Conservation (phyloP, 2,888 invertebrate species). For the Galerucella calmariensis region DNA sequence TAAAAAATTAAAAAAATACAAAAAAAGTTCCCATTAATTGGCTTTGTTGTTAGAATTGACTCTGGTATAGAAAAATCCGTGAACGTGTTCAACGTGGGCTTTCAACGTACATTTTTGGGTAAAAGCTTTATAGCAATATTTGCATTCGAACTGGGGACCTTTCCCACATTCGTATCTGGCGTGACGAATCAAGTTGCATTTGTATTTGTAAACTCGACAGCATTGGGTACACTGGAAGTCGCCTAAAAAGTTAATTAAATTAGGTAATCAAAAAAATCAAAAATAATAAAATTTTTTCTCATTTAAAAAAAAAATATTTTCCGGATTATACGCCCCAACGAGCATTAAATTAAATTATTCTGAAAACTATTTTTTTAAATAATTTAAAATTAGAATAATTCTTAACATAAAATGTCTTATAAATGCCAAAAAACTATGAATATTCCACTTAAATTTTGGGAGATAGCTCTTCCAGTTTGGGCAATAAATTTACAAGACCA, state of each 20-base stretch:
- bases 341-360: too few species aligned
- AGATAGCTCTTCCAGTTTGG: too few species aligned
- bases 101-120: slow-evolving; percentile 53
- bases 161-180: slow-evolving; percentile 73
- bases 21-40: not conserved
- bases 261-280: slow-evolving; percentile 1
- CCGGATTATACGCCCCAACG: too few species aligned
- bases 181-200: slow-evolving; percentile 65
- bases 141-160: slow-evolving; percentile 53
- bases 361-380: too few species aligned
- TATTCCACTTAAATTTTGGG: too few species aligned
- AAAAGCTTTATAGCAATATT: slow-evolving; percentile 53
- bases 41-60: slow-evolving; percentile 7
- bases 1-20: not conserved
- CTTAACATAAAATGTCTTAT: too few species aligned
- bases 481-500: too few species aligned
- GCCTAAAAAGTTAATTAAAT: slow-evolving; percentile 15
- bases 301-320: not conserved
- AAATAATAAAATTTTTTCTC: not conserved
- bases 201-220: slow-evolving; percentile 51
- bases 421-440: too few species aligned
- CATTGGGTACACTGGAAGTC: slow-evolving; percentile 46
- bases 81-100: slow-evolving; percentile 47
- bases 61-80: slow-evolving; percentile 39
- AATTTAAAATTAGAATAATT: too few species aligned